Evolutionary conservation across 2,113 vertebrate genomes (phyloP).

Genomic region (Vulpes ferrilata): DNA sequence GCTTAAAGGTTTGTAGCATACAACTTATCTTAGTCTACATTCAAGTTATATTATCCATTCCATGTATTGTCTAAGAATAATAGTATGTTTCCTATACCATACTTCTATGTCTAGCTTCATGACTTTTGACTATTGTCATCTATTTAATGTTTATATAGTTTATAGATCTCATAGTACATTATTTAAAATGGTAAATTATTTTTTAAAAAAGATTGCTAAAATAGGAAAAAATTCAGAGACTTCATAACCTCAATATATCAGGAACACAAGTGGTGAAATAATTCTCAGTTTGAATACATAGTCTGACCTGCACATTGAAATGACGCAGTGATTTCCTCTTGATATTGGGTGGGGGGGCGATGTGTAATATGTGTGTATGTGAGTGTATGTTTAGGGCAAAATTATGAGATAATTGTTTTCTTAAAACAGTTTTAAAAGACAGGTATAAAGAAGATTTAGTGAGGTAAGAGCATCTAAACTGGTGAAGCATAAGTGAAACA

Average conservation of each 20-base stretch:
- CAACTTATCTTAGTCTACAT: not conserved
- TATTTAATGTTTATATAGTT: not conserved
- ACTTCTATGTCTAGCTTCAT: not conserved
- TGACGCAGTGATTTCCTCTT: not conserved
- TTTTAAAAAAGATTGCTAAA: not conserved
- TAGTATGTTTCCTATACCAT: not conserved
- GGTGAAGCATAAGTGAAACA: constrained; percentile 11
- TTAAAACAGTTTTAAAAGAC: not conserved
- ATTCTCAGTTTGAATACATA: not conserved
- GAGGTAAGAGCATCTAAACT: not conserved
- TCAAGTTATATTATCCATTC: not conserved
- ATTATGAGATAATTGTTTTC: not conserved
- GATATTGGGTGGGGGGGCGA: not conserved
- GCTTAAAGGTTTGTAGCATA: not conserved
- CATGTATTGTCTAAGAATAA: not conserved
- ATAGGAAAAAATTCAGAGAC: not conserved
- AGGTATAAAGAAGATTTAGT: not conserved
- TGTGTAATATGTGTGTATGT: not conserved
- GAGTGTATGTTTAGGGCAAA: not conserved
- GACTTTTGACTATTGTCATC: not conserved
- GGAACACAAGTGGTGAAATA: not conserved
- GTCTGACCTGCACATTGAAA: not conserved
- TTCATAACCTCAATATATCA: not conserved
- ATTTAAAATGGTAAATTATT: not conserved
- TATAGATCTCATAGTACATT: not conserved